Conservation (phyloP, 2,888 invertebrate genomes). For the Rhaphigaster nebulosa region DNA sequence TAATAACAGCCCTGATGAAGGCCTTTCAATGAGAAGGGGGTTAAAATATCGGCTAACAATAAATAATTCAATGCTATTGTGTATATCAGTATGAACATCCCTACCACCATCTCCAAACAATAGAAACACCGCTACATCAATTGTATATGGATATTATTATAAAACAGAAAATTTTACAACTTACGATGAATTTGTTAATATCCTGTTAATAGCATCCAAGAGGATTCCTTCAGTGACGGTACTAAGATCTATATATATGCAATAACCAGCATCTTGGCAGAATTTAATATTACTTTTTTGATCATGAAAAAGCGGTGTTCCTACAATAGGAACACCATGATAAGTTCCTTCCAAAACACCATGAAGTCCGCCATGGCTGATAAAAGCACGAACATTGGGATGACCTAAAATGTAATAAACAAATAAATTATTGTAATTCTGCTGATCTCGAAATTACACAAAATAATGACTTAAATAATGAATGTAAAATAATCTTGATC, state of each 20-base stretch:
- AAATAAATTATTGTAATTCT: neutral
- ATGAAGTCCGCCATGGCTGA: conserved; percentile 62
- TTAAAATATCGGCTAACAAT: no score
- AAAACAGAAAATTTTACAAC: neutral
- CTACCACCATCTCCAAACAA: neutral
- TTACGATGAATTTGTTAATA: conserved; percentile 1
- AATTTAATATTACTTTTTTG: conserved; percentile 69
- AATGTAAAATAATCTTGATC: neutral
- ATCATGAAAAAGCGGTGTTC: conserved; percentile 65
- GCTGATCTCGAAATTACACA: neutral
- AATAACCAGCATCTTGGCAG: conserved; percentile 63
- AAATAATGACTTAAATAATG: neutral
- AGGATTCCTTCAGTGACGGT: neutral
- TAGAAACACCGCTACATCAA: neutral
- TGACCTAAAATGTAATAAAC: conserved; percentile 59
- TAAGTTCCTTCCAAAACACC: conserved; percentile 70
- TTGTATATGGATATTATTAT: neutral
- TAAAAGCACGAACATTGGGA: conserved; percentile 61
- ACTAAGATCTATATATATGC: conserved; percentile 27
- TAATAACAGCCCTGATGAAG: no score
- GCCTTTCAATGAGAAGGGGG: no score
- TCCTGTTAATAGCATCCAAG: conserved; percentile 15
- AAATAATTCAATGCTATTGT: no score
- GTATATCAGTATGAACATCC: no score
- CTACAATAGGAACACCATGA: conserved; percentile 70